Conservation (phyloP, 2,797 vertebrate species). For the Enteromius fasciolatus region DNA sequence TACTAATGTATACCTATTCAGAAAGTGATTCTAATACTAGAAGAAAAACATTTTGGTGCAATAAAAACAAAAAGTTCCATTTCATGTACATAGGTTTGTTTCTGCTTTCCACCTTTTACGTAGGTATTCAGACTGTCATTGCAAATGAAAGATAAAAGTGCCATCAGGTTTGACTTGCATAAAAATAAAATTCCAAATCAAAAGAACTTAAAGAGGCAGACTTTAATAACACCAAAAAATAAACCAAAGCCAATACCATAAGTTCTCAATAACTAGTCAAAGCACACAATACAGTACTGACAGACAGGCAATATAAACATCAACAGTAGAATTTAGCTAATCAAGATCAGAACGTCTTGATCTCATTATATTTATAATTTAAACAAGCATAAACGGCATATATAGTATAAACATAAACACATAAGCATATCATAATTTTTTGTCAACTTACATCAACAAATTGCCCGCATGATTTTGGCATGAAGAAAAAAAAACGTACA, state of each 20-base stretch:
- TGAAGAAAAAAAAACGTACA: slow-evolving; percentile 98
- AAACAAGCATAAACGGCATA: slow-evolving; percentile 37
- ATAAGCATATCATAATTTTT: slow-evolving; percentile 82
- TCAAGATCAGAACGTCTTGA: slow-evolving; percentile 27
- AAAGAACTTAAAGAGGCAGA: slow-evolving; percentile 42
- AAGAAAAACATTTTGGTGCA: background rate
- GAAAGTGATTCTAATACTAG: background rate
- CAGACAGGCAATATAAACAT: slow-evolving; percentile 58
- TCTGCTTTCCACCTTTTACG: slow-evolving; percentile 38
- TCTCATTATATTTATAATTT: slow-evolving; percentile 10
- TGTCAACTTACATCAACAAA: slow-evolving; percentile 99
- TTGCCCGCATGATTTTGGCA: slow-evolving; percentile 99
- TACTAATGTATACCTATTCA: background rate
- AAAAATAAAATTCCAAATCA: background rate
- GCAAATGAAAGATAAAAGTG: slow-evolving; percentile 51
- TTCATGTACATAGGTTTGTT: slow-evolving; percentile 19
- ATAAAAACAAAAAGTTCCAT: background rate
- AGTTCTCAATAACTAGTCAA: slow-evolving; percentile 44
- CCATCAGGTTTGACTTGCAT: slow-evolving; percentile 55
- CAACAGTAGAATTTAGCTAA: slow-evolving; percentile 38
- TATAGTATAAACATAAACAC: slow-evolving; percentile 53
- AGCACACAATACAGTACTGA: slow-evolving; percentile 60
- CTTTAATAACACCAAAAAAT: slow-evolving; percentile 37
- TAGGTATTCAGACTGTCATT: slow-evolving; percentile 63
- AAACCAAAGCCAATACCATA: slow-evolving; percentile 41